phyloP scores from a whole-genome alignment of 64 coral and sea anemone genomes.

The Montipora efflorescens region DNA sequence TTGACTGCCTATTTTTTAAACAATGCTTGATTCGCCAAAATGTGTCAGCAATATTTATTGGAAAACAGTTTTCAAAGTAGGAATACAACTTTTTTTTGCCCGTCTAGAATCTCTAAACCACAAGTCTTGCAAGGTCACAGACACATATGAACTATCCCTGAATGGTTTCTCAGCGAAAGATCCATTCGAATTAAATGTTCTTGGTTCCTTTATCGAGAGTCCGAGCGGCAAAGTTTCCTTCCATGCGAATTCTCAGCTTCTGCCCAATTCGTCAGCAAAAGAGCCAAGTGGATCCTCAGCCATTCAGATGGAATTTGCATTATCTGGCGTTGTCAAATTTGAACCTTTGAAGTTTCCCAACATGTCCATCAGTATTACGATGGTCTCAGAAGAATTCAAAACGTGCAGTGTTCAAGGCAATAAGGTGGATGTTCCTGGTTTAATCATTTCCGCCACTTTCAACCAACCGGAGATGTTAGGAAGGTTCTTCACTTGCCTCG shows the following conservation, averaged over 20 bases:
- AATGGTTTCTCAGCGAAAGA: neutral
- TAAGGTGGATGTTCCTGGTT: neutral
- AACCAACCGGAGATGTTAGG: neutral
- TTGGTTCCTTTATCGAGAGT: neutral
- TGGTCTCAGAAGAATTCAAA: neutral
- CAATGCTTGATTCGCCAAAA: too few relatives aligned
- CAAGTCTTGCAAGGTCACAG: neutral
- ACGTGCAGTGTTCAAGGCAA: neutral
- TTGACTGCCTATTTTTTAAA: too few relatives aligned
- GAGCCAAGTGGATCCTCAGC: neutral
- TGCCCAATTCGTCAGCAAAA: neutral
- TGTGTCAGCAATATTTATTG: neutral
- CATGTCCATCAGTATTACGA: neutral
- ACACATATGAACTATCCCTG: neutral
- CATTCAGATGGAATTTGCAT: neutral
- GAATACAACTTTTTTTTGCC: too few relatives aligned
- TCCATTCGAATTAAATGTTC: neutral
- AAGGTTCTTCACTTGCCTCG: neutral
- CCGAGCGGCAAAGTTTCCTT: neutral
- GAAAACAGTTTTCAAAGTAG: neutral
- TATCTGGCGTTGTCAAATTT: neutral
- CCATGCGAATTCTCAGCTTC: neutral
- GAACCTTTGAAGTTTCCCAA: constrained; percentile 13
- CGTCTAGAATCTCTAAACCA: neutral
- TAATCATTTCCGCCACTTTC: neutral